phyloP scores from a whole-genome alignment of 1,140 invertebrate genomes.

The Trichonephila inaurata region DNA sequence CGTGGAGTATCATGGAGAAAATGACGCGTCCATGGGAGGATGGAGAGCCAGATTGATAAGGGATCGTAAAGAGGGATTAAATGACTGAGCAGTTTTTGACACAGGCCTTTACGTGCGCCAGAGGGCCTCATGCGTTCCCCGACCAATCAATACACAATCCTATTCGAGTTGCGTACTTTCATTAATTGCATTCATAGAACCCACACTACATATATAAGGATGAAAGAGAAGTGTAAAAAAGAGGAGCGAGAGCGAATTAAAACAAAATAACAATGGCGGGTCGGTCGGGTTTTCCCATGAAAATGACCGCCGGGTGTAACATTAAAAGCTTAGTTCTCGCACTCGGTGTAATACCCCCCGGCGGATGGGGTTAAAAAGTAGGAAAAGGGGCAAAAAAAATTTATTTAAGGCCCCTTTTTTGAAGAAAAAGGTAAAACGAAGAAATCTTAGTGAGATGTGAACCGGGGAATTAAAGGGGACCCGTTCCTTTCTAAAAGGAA shows the following conservation, averaged over 20 bases:
- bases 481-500: background rate
- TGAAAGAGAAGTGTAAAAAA: background rate
- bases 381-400: conserved; percentile 64
- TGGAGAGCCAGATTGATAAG: conserved; percentile 60
- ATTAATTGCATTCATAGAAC: conserved; percentile 70
- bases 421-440: conserved; percentile 34
- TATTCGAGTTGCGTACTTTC: conserved; percentile 64
- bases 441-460: conserved; percentile 18
- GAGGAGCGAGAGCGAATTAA: background rate
- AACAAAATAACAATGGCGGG: conserved; percentile 58
- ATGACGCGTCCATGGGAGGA: conserved; percentile 67
- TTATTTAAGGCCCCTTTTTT: conserved; percentile 21
- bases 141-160: conserved; percentile 72
- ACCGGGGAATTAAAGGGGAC: background rate
- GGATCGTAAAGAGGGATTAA: conserved; percentile 63
- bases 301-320: conserved; percentile 69
- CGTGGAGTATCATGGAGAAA: conserved; percentile 67
- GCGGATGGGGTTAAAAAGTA: conserved; percentile 44
- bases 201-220: background rate
- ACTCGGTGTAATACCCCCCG: conserved; percentile 48
- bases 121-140: conserved; percentile 66
- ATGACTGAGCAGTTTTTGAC: conserved; percentile 74
- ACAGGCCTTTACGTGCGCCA: conserved; percentile 59
- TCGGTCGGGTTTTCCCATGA: background rate
- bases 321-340: conserved; percentile 70